Conservation (phyloP, 2,113 vertebrate genomes). For the Diphyllodes magnificus region DNA sequence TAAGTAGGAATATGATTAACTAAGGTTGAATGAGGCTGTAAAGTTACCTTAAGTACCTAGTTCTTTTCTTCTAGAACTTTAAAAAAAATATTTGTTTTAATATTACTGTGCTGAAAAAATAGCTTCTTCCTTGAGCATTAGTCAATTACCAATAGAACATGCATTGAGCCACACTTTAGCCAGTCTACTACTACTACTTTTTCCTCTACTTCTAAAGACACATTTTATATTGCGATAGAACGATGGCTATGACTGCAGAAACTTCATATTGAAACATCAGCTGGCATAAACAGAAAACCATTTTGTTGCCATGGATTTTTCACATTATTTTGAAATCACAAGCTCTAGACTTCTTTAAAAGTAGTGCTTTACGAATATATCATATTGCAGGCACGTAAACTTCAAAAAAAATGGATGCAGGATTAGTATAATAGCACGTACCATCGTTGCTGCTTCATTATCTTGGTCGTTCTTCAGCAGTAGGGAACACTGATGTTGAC, state of each 20-base stretch:
- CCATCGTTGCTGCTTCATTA: slow-evolving; percentile 89
- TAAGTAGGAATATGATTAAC: neutral
- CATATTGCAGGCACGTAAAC: neutral
- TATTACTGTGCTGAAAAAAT: neutral
- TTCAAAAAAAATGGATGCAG: neutral
- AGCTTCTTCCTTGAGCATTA: neutral
- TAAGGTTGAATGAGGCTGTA: neutral
- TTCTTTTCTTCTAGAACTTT: neutral
- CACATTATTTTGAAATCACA: neutral
- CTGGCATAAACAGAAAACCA: neutral
- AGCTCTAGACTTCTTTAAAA: neutral
- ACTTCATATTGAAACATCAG: neutral
- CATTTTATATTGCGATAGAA: neutral
- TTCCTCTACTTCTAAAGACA: neutral
- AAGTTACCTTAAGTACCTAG: neutral
- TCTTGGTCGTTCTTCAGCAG: slow-evolving; percentile 89
- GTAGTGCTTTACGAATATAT: neutral
- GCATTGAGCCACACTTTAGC: neutral
- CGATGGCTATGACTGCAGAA: neutral
- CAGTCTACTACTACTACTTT: neutral
- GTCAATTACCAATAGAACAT: neutral
- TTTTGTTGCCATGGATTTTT: neutral
- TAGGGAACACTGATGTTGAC: slow-evolving; percentile 85
- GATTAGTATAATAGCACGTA: neutral
- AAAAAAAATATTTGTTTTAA: neutral